Evolutionary conservation across 2,888 invertebrate species (phyloP).

Genomic region (Holacanthella duospinosa): DNA sequence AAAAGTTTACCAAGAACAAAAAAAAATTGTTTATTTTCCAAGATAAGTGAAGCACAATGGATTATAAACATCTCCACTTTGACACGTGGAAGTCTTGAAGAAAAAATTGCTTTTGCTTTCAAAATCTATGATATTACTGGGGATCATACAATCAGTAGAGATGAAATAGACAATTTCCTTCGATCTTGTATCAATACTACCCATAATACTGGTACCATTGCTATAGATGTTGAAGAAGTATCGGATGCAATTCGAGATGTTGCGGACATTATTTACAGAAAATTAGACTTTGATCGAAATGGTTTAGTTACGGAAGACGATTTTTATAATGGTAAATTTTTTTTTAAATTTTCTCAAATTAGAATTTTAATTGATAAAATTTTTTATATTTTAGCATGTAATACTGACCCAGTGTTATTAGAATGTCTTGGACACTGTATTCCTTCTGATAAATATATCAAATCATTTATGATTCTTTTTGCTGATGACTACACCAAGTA

Average conservation of each 20-base stretch:
- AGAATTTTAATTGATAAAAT: too few species aligned
- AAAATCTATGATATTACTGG: slow-evolving; percentile 10
- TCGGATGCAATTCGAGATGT: not conserved
- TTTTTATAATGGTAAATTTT: not conserved
- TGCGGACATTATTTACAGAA: not conserved
- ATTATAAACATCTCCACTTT: not conserved
- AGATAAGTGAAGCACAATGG: slow-evolving; percentile 7
- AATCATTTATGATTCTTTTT: slow-evolving; percentile 4
- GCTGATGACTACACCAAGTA: slow-evolving; percentile 5
- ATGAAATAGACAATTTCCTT: slow-evolving; percentile 5
- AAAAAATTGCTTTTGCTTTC: slow-evolving; percentile 5
- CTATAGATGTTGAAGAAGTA: not conserved
- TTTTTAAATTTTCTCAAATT: too few species aligned
- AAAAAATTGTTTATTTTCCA: too few species aligned
- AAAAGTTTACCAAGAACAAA: too few species aligned
- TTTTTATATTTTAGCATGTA: not conserved
- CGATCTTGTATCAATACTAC: not conserved
- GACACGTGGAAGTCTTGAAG: slow-evolving; percentile 3
- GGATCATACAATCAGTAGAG: not conserved
- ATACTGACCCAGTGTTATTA: not conserved
- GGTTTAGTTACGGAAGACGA: not conserved
- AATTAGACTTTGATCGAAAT: slow-evolving; percentile 8
- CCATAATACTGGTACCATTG: not conserved
- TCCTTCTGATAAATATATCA: slow-evolving; percentile 1
- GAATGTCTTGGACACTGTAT: slow-evolving; percentile 8